phyloP scores from a whole-genome alignment of 2,888 invertebrate genomes.

The Drepana falcataria region DNA sequence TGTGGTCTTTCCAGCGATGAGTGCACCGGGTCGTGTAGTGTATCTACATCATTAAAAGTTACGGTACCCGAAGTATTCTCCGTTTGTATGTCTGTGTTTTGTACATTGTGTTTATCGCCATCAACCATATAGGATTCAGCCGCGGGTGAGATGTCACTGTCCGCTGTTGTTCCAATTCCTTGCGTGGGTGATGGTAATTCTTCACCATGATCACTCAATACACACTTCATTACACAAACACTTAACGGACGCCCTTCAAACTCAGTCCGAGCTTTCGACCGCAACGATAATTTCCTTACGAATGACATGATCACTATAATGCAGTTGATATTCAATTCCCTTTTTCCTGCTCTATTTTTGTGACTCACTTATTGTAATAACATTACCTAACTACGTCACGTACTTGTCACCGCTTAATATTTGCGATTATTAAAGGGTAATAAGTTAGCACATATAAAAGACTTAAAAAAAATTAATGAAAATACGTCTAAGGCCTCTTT shows the following conservation, averaged over 20 bases:
- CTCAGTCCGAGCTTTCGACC: slow-evolving; percentile 23
- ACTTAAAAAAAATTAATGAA: no score
- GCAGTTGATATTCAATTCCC: neutral
- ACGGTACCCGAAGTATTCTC: slow-evolving; percentile 18
- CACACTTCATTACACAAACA: slow-evolving; percentile 17
- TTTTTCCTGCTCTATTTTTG: slow-evolving; percentile 1
- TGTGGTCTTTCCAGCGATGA: slow-evolving; percentile 19
- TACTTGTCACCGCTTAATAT: neutral
- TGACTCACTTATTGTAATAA: neutral
- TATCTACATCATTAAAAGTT: slow-evolving; percentile 19
- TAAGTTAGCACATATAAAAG: neutral
- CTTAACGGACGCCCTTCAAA: slow-evolving; percentile 13
- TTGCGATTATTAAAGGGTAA: neutral
- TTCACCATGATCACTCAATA: slow-evolving; percentile 5
- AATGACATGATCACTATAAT: slow-evolving; percentile 28
- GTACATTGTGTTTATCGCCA: slow-evolving; percentile 22
- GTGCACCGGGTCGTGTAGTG: slow-evolving; percentile 22
- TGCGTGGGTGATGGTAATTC: slow-evolving; percentile 3
- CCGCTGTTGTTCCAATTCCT: slow-evolving; percentile 14
- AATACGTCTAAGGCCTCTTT: neutral
- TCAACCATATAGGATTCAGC: slow-evolving; percentile 3
- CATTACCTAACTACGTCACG: neutral
- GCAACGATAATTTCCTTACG: slow-evolving; percentile 30
- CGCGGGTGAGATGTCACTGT: slow-evolving; percentile 23
- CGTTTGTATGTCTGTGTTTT: slow-evolving; percentile 23